A percentile compares a stretch with the other conserved stretches of the same genome.
Evolutionary conservation across 2,797 vertebrate genomes (phyloP).

Genomic region (Lepilemur septentrionalis): DNA sequence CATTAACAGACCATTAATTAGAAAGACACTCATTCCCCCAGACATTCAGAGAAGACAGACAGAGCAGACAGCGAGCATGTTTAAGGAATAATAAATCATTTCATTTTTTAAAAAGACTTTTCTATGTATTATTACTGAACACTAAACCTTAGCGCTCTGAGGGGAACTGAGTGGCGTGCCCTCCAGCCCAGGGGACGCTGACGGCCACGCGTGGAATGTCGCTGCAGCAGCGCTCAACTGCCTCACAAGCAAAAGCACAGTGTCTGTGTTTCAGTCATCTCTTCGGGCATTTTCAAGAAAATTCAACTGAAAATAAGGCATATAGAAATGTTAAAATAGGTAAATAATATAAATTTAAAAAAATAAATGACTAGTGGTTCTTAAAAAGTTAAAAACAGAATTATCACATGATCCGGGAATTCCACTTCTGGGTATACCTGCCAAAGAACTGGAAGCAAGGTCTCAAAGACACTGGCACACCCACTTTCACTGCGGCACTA

Average conservation of each 20-base stretch:
- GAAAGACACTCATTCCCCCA: not conserved
- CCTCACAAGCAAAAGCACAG: too few species aligned
- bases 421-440: not conserved
- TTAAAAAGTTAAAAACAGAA: not conserved
- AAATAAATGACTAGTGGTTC: not conserved
- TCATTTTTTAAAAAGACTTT: not conserved
- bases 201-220: not conserved
- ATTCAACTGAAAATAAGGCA: not conserved
- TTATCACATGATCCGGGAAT: not conserved
- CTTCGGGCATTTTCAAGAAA: not conserved
- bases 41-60: not conserved
- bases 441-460: not conserved
- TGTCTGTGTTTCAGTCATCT: not conserved
- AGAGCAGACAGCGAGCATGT: not conserved
- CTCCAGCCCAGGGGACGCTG: not conserved
- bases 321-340: not conserved
- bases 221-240: fast-evolving
- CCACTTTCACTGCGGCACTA: not conserved
- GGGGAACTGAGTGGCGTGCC: not conserved
- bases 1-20: not conserved
- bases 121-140: not conserved
- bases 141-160: not conserved
- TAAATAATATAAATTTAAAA: not conserved
- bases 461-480: not conserved
- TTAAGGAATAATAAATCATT: not conserved